Evolutionary conservation across 2,797 vertebrate genomes (phyloP), one percentile per base, ranked within the genome.

Genomic region (Scolopax bukidnonensis): DNA sequence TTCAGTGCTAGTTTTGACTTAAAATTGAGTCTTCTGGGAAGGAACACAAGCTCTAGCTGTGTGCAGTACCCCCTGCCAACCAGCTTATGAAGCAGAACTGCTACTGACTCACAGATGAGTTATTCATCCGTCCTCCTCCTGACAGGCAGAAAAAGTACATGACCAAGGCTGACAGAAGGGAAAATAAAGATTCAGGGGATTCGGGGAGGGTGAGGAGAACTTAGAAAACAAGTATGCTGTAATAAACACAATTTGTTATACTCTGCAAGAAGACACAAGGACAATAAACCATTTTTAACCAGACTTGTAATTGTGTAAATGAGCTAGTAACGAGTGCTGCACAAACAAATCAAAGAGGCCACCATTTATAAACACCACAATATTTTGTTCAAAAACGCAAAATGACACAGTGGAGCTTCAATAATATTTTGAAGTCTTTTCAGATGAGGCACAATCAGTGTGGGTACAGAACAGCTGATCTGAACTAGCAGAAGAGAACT

Each of bases 121-220:
- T 96, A 88, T 47, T 80, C 70, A 91, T 57, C 74, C 79, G 79
- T 59, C 33, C 78, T 84, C 67, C 50, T 77, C 18, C 79, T 84
- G 94, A 96, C 92, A 96, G 84, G 85, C 80, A 86, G 74, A 36
- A 93, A 89, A 91, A 84, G 77, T 74, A 88, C 87, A 69, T 36
- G 89, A 79, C 74, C 87, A 73, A 0, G 0, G 78, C 79, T 87
- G 89, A 90, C 92, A 94, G 87, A 83, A 83, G 25, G 83, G 43
- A 91, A 94, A 96, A 93, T 70, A 82, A 68, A 76, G 45, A 86
- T 47, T 92, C 78, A 60, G 24, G 20, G 32, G 60, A 84, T 47
- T 56, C 56, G 40, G 27, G 50, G 80, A 63, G n/a, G 74, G 23
- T 25, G 76, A 82, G 48, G 30, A 84, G 60, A 82, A 87, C 82